Conservation (phyloP, 2,797 vertebrate genomes). For the Parotocinclus haroldoi region DNA sequence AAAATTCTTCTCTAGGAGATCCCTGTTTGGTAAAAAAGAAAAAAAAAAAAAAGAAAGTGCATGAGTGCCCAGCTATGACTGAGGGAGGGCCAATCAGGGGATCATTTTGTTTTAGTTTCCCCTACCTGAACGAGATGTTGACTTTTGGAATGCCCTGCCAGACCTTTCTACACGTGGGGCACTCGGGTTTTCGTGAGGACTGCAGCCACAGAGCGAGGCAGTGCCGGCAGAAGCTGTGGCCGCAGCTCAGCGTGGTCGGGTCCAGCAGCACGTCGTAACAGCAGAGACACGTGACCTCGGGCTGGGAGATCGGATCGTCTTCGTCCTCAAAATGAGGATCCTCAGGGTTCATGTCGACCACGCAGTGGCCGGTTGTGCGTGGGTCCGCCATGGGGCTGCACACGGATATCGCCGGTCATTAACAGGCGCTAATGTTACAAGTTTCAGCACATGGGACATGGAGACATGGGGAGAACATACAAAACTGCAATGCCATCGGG, state of each 20-base stretch:
- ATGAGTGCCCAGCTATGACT: no score
- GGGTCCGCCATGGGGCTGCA: constrained; percentile 4
- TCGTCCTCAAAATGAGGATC: background rate
- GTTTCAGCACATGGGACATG: no score
- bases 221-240: constrained; percentile 93
- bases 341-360: background rate
- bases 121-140: constrained; percentile 90
- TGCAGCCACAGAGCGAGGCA: constrained; percentile 90
- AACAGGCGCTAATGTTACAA: no score
- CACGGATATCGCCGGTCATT: no score
- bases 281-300: constrained; percentile 89
- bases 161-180: constrained; percentile 88
- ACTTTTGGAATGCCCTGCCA: constrained; percentile 94
- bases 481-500: no score
- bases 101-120: no score
- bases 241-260: constrained; percentile 93
- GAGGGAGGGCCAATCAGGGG: no score
- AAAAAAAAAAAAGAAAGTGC: no score
- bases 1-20: constrained; percentile 87
- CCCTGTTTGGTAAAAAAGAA: constrained; percentile 68
- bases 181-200: constrained; percentile 85
- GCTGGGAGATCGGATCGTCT: background rate
- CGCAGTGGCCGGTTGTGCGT: background rate
- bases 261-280: constrained; percentile 90
- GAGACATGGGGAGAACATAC: no score